Evolutionary conservation across 2,888 invertebrate genomes (phyloP), one percentile per base, ranked within the genome.

Genomic region (Pammene fasciana): DNA sequence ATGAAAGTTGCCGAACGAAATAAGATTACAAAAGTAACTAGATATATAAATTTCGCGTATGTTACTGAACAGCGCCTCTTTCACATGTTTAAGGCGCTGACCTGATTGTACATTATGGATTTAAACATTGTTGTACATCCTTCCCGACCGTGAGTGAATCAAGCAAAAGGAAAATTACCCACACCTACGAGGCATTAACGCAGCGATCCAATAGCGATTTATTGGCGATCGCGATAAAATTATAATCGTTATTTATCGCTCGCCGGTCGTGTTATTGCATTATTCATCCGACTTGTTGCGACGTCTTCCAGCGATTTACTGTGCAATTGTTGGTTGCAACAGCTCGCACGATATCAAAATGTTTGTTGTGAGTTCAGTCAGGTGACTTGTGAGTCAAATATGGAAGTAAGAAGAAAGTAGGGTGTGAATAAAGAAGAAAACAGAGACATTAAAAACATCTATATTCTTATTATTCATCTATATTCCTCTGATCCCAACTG

Each of bases 181-280:
- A 78, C 79, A 78, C 77, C 77, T 75, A 82, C 81, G 74, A 71
- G 68, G 74, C 73, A 65, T 72, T 76, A 77, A 79, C 75, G 75
- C 75, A 72, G 75, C 70, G 75, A 72, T 71, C 76, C 81, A 84
- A 89, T 89, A 87, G 68, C 64, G 70, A 71, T 73, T 73, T 90
- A 90, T 90, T 85, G 83, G 80, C 81, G 81, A 84, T 82, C 84
- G 78, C 86, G 88, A 90, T 89, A 89, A 90, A 89, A 90, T 90
- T 88, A 90, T 89, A 90, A 90, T 88, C 87, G 88, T 89, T 87
- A 90, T 90, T 90, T 90, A 90, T 88, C 84, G 85, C 80, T 88
- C 83, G 85, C 80, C 75, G 76, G 81, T 79, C 88, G 87, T 86
- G 87, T 85, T 82, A 81, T 78, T 90, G 88, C 87, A 90, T 90